Conservation (phyloP, 2,113 vertebrate genomes). For the Gopherus evgoodei region DNA sequence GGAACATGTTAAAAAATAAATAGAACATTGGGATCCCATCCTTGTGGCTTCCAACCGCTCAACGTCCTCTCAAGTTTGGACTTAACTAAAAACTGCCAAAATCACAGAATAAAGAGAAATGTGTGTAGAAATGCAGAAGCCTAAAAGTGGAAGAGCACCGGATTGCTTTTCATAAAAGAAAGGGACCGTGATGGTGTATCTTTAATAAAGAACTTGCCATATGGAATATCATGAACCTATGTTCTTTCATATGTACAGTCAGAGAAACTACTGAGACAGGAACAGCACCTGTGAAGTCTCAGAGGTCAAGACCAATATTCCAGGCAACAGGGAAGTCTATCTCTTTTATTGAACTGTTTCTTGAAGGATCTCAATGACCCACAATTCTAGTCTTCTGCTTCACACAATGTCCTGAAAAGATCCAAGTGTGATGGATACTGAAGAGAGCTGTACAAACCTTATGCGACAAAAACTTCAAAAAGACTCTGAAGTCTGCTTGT, state of each 20-base stretch:
- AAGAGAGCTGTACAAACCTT: not conserved
- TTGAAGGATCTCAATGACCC: not conserved
- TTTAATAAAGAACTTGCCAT: not conserved
- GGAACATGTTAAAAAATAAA: not conserved
- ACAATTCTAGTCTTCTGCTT: not conserved
- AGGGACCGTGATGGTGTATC: not conserved
- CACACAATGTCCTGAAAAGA: not conserved
- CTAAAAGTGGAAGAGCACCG: not conserved
- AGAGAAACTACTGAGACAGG: not conserved
- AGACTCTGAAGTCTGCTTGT: not conserved
- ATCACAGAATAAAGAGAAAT: not conserved
- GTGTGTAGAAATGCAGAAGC: not conserved
- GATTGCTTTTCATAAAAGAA: not conserved
- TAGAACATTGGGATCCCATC: not conserved
- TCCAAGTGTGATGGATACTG: not conserved
- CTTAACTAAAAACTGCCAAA: not conserved
- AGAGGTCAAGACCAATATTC: not conserved
- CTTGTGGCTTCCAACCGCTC: not conserved
- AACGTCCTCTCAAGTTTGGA: not conserved
- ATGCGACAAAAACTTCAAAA: not conserved
- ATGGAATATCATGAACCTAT: not conserved
- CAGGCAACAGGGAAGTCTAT: not conserved
- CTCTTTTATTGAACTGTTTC: not conserved
- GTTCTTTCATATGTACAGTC: not conserved
- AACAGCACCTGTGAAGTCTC: conserved; percentile 12